Conservation (phyloP, 2,888 invertebrate genomes). For the Synergus japonicus region DNA sequence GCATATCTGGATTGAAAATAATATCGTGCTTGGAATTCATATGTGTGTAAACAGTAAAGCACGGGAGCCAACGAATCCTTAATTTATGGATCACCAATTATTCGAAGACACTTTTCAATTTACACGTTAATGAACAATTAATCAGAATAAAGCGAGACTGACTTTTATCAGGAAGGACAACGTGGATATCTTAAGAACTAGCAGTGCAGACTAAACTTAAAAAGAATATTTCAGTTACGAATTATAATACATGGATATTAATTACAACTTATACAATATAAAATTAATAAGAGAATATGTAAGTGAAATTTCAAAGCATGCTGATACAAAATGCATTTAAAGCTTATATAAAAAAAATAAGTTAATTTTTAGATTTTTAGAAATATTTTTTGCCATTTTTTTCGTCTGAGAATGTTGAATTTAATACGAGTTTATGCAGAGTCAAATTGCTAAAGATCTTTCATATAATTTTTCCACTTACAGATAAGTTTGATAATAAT, state of each 20-base stretch:
- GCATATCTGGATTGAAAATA: neutral
- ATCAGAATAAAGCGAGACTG: neutral
- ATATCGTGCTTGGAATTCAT: neutral
- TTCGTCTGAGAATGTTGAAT: constrained; percentile 22
- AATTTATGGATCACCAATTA: neutral
- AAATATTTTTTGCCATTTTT: constrained; percentile 46
- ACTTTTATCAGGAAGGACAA: constrained; percentile 17
- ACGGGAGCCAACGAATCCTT: neutral
- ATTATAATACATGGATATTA: constrained; percentile 57
- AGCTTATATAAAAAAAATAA: constrained; percentile 66
- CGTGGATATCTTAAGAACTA: constrained; percentile 33
- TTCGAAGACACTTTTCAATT: constrained; percentile 13
- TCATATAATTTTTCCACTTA: constrained; percentile 50
- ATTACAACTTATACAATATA: constrained; percentile 50
- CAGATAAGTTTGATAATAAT: constrained; percentile 30
- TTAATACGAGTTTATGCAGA: constrained; percentile 53
- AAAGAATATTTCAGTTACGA: neutral
- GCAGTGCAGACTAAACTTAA: constrained; percentile 51
- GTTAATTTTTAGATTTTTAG: constrained; percentile 63
- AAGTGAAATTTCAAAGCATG: constrained; percentile 57
- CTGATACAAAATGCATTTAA: constrained; percentile 58
- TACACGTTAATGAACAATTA: neutral
- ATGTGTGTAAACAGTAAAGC: neutral
- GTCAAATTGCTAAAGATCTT: constrained; percentile 53
- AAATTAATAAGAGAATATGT: constrained; percentile 48